Evolutionary conservation across 2,797 vertebrate genomes (phyloP), one percentile per base, ranked within the genome.

Genomic region (Sparidentex hasta): DNA sequence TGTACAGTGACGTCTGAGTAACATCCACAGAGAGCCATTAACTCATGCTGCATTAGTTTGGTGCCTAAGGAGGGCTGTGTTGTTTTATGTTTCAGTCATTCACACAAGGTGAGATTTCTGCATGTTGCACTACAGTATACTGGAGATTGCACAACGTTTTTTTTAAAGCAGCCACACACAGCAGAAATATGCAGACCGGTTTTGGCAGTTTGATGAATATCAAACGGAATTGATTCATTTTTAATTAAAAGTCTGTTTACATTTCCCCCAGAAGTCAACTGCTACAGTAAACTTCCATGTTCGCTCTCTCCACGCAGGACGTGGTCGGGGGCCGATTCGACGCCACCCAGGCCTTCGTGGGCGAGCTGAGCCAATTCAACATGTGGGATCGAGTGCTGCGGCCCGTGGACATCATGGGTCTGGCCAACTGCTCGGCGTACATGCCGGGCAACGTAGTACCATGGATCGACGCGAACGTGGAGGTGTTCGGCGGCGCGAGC

Each of bases 341-440:
- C 46, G 98, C 98, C 77, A 99, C 98, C 1, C 98, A 99, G 95
- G 98, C 98, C 9, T 99, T 99, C 0, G 98, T 99, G 17, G 98
- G 98, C 23, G 98, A 99, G 92, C 93, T 99, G 93, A 99, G 97
- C 93, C 98, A 99, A 90, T 98, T 99, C 94, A 99, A 98, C 95
- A 98, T 99, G 93, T 99, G 98, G 98, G 98, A 99, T 94, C 94
- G 97, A 38, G 97, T 99, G 25, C 96, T 99, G 55, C 96, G 96
- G 16, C 93, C 97, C 0, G 95, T 96, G 71, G 98, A 99, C 90
- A 98, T 99, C 84, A 90, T 96, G 87, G 97, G 95, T 86, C 96
- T 99, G 65, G 98, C 98, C 79, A 99, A 99, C 94, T 99, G 98
- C 90, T 98, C 98, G 0, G 95, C 96, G 7, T 98, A 98, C 95